A percentile compares a stretch with the other conserved stretches of the same genome.
phyloP scores from a whole-genome alignment of 2,888 invertebrate genomes.

The Pandemis heparana region DNA sequence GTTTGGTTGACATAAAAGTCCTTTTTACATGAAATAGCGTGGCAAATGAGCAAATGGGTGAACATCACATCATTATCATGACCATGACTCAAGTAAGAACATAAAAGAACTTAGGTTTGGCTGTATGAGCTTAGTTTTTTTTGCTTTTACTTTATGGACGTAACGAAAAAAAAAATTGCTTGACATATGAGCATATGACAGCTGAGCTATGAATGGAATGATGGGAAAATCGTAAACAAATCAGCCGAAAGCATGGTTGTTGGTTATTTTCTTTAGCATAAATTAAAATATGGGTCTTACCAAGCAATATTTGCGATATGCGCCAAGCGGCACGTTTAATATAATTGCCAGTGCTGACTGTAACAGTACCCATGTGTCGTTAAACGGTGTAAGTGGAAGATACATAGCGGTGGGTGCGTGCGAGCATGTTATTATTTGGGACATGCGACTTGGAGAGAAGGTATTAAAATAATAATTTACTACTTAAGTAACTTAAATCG shows the following conservation, averaged over 20 bases:
- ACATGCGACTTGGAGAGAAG: conserved; percentile 94
- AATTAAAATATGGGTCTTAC: conserved; percentile 91
- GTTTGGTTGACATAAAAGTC: too few species aligned
- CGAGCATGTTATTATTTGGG: conserved; percentile 98
- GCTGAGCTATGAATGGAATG: neutral
- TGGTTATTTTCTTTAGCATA: conserved; percentile 24
- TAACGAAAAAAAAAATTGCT: too few species aligned
- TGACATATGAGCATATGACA: neutral
- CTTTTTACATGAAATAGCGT: too few species aligned
- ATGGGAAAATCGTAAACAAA: conserved; percentile 42
- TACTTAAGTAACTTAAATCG: neutral
- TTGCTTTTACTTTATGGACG: too few species aligned
- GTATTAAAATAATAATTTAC: conserved; percentile 63
- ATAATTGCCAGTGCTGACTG: conserved; percentile 93
- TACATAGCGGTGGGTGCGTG: conserved; percentile 96
- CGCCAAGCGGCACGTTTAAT: conserved; percentile 93
- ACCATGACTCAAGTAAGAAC: too few species aligned
- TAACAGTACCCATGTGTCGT: conserved; percentile 92
- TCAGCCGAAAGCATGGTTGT: conserved; percentile 29
- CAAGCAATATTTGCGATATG: conserved; percentile 97
- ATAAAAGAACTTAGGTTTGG: too few species aligned
- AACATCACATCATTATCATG: too few species aligned
- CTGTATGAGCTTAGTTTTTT: too few species aligned
- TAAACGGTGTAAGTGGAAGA: conserved; percentile 91
- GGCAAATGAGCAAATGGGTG: too few species aligned